A percentile compares a stretch with the other conserved stretches of the same genome.
These are phyloP conservation scores for Rafetus swinhoei DNA, from an alignment of 2,113 vertebrate genomes.

Conservation along the genomic window DNA sequence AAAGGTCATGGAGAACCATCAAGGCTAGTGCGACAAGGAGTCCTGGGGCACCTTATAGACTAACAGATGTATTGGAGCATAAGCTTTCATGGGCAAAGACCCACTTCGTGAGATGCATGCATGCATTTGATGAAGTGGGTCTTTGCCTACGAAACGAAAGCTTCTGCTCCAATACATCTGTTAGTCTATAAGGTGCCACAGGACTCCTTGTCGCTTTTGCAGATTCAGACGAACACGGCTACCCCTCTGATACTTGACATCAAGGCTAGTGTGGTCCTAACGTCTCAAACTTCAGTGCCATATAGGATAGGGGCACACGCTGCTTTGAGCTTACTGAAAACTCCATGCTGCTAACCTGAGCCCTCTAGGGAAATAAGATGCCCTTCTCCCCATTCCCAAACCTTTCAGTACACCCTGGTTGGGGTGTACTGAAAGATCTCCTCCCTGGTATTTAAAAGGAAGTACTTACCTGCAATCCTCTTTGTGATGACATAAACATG, in stretches of 20 bases:
- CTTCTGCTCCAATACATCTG: no score
- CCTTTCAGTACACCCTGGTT: background rate
- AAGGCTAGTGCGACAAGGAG: background rate
- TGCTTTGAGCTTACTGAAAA: background rate
- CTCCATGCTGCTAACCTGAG: background rate
- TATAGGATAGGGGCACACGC: background rate
- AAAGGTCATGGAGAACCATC: background rate
- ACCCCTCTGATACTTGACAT: background rate
- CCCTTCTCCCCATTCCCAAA: constrained; percentile 23
- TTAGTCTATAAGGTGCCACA: no score
- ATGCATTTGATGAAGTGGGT: no score
- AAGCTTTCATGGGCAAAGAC: no score
- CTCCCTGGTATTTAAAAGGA: constrained; percentile 49
- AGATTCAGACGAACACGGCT: no score
- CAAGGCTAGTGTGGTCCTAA: rapidly evolving
- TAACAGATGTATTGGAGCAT: no score
- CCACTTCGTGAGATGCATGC: no score
- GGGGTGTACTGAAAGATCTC: constrained; percentile 53
- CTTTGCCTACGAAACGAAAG: no score
- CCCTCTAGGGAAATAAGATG: constrained; percentile 12
- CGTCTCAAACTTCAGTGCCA: background rate
- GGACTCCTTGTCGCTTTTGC: no score
- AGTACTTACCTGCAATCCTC: constrained; percentile 42
- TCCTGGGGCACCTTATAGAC: no score
- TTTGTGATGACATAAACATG: background rate